Conservation (phyloP, 2,797 vertebrate species). For the Neostethus bicornis region DNA sequence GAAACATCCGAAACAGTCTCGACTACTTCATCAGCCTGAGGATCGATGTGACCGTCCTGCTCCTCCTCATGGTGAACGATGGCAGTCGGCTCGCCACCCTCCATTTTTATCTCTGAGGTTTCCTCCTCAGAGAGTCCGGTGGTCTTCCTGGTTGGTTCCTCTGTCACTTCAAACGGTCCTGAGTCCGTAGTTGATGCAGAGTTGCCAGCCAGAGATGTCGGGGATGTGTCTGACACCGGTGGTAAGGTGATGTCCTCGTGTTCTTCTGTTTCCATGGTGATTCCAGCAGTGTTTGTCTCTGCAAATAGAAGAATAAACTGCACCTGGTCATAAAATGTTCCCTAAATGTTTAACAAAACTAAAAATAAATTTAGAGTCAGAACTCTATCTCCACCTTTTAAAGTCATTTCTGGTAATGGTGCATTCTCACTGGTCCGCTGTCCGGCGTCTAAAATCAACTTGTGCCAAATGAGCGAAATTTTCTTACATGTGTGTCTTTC, state of each 20-base stretch:
- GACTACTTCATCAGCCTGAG: not conserved
- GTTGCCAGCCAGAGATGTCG: conserved; percentile 17
- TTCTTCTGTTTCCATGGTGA: conserved; percentile 23
- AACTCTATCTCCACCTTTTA: too few species aligned
- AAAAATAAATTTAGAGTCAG: too few species aligned
- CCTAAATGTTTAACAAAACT: too few species aligned
- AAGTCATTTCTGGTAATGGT: too few species aligned
- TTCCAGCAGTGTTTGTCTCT: conserved; percentile 46
- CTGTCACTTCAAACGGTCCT: conserved; percentile 54
- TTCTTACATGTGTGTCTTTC: too few species aligned
- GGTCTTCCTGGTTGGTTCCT: conserved; percentile 14
- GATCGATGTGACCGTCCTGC: conserved; percentile 3
- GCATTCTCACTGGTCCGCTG: too few species aligned
- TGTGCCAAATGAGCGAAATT: too few species aligned
- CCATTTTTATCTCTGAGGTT: not conserved
- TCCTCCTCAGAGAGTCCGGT: conserved; percentile 20
- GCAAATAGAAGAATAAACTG: too few species aligned
- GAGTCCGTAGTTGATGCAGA: conserved; percentile 35
- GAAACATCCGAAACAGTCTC: conserved; percentile 57
- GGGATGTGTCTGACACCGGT: conserved; percentile 26
- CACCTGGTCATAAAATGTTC: too few species aligned
- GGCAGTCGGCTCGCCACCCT: too few species aligned
- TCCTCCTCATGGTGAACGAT: conserved; percentile 40
- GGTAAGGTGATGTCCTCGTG: conserved; percentile 24
- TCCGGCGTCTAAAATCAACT: too few species aligned